These are phyloP conservation scores for Clupea harengus DNA, from an alignment of 2,113 vertebrate species.

Conservation along the genomic window DNA sequence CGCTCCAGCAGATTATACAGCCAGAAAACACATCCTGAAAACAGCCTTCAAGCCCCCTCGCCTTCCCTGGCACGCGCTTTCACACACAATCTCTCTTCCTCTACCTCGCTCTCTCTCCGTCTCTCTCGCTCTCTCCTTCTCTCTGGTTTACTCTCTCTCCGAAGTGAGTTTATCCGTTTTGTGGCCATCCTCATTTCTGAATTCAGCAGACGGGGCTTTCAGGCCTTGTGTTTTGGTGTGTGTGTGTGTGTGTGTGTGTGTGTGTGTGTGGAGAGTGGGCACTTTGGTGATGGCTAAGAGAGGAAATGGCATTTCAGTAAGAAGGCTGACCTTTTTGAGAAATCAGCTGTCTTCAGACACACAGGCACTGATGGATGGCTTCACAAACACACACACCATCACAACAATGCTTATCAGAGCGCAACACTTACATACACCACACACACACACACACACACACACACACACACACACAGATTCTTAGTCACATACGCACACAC, in stretches of 20 bases:
- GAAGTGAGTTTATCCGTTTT: background rate
- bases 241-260: conserved; percentile 18
- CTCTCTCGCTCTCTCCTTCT: background rate
- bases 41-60: background rate
- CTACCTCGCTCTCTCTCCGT: background rate
- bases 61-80: background rate
- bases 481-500: too few relatives aligned
- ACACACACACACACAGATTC: background rate
- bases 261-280: conserved; percentile 6
- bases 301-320: conserved; percentile 54
- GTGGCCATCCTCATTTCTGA: conserved; percentile 25
- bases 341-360: conserved; percentile 47
- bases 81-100: background rate
- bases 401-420: background rate
- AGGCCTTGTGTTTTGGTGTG: conserved; percentile 1
- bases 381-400: conserved; percentile 38
- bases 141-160: background rate
- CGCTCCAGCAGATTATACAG: too few relatives aligned
- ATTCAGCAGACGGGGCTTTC: background rate
- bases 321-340: conserved; percentile 54
- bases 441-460: background rate
- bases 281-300: conserved; percentile 50
- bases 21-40: too few relatives aligned
- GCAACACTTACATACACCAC: conserved; percentile 1
- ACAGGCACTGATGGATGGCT: conserved; percentile 51